Percentiles rank a stretch among this genome's conserved stretches.
Conservation (phyloP, 2,113 vertebrate species). For the Fulica atra region DNA sequence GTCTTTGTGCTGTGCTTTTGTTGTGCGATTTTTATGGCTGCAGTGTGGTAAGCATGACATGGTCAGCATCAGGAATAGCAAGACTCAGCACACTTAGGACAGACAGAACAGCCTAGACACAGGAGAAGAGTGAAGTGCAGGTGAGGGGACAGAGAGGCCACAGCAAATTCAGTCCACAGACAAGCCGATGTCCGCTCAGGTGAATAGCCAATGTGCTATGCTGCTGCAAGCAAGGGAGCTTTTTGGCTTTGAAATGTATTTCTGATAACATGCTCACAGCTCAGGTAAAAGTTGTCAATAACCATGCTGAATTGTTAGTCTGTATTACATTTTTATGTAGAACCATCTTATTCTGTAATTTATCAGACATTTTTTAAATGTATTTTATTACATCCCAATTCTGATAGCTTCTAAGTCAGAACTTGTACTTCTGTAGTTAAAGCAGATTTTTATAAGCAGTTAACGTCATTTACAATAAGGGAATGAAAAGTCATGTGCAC, state of each 20-base stretch:
- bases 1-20: background rate
- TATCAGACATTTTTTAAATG: background rate
- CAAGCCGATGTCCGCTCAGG: accelerated
- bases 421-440: background rate
- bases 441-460: background rate
- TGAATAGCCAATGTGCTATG: background rate
- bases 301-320: background rate
- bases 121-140: background rate
- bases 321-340: background rate
- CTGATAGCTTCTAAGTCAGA: background rate
- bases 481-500: background rate
- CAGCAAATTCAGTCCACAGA: accelerated
- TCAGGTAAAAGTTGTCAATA: background rate
- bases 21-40: background rate
- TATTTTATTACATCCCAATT: background rate
- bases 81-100: too few relatives aligned
- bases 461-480: background rate
- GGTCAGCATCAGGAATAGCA: background rate
- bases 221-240: background rate
- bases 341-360: background rate
- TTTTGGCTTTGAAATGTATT: background rate
- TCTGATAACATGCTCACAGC: background rate
- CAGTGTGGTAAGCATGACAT: background rate
- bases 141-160: too few relatives aligned
- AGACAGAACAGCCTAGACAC: background rate